Percentiles rank a stretch among this genome's conserved stretches.
These are phyloP conservation scores for Nezara viridula DNA, from an alignment of 2,888 invertebrate species.

Conservation along the genomic window DNA sequence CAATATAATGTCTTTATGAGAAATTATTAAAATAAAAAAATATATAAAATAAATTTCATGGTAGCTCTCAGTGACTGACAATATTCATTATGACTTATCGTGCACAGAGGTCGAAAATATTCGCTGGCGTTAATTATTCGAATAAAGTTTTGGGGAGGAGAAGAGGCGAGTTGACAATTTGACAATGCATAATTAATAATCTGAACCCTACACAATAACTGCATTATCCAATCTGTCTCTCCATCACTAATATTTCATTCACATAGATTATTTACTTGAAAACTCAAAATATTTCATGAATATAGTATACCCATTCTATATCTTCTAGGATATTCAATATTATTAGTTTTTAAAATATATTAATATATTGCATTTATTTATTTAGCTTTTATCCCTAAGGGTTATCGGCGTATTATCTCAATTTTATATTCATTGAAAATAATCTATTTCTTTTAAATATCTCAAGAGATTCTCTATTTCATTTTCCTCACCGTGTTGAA, in stretches of 20 bases:
- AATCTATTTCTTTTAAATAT: too few species aligned
- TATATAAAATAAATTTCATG: background rate
- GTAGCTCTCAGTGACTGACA: background rate
- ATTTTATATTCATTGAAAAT: too few species aligned
- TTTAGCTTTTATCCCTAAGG: too few species aligned
- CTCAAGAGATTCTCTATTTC: too few species aligned
- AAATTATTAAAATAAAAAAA: too few species aligned
- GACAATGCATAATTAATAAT: background rate
- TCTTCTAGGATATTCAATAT: too few species aligned
- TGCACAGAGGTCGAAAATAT: background rate
- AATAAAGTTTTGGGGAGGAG: background rate
- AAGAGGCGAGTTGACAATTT: background rate
- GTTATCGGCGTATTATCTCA: too few species aligned
- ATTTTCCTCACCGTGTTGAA: too few species aligned
- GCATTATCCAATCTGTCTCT: background rate
- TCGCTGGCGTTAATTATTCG: background rate
- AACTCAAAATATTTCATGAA: background rate
- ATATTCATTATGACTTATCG: background rate
- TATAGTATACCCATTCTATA: too few species aligned
- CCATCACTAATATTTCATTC: background rate
- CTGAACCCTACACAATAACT: background rate
- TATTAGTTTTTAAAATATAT: too few species aligned
- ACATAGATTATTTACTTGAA: background rate
- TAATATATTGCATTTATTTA: too few species aligned
- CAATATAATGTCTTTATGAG: too few species aligned